Base-by-base conservation (phyloP, 2,113 vertebrate species). In the Helogale parvula region DNA sequence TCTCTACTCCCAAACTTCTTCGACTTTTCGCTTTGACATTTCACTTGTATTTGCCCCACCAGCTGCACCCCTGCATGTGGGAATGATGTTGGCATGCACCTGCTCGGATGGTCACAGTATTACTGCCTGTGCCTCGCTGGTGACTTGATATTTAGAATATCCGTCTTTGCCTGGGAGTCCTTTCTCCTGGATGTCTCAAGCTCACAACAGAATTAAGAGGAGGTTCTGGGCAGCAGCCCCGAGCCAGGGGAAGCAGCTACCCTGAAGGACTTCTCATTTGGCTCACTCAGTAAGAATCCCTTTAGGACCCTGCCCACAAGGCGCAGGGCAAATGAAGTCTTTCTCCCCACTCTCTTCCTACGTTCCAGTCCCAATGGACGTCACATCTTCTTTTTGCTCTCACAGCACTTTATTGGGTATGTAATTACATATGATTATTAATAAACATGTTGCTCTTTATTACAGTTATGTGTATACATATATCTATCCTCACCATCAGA, bases 91-190 rank as follows among this genome's bases (percentile, higher is more conserved):
- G 4, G 6, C 68, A 47, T 57, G 2, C 1, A 0, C 76, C 57
- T 47, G 31, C 19, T 41, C 1, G 1, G 3, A 3, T 52, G 19
- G 12, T 84, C 50, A 27, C 5, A 0, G 4, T 41, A 7, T 29
- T 65, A 33, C 1, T 77, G 21, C 27, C 76, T 60, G 13, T 15
- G 29, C 2, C 17, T 91, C 69, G 25, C 23, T 79, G 2, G 33
- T 60, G 41, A 33, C 38, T 82, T 80, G 38, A 57, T 15, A 29
- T 82, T 35, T 84, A 47, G 41, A 71, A 27, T 38, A 29, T 45
- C 23, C 47, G 33, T 41, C 27, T 17, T 88, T 77, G 17, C 63
- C 50, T 50, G 79, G 63, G n/a, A 66, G 41, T 71, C 35, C 12
- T 72, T 68, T 33, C 19, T 77, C 41, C 29, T 38, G 12, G 21